Percentiles rank a stretch among this genome's conserved stretches.
Evolutionary conservation across 30 jellyfish, hydroid and myxozoan species (phyloP).

Genomic region (Aurelia sp.): DNA sequence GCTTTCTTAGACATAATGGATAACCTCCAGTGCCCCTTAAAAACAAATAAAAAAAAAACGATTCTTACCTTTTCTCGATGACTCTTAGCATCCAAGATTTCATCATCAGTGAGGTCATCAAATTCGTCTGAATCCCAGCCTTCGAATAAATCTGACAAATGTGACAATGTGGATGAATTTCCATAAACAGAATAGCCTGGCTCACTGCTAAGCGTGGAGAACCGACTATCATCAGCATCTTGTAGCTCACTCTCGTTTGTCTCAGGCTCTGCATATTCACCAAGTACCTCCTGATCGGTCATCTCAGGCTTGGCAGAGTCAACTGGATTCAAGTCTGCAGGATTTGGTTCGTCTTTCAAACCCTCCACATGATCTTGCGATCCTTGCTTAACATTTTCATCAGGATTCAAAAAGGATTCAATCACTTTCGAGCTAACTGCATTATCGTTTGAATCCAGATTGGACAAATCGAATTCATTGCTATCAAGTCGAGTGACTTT

Average conservation of each 20-base stretch:
- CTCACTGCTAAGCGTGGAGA: background rate
- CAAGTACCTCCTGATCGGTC: background rate
- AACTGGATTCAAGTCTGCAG: background rate
- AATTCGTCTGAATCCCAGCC: conserved; percentile 97
- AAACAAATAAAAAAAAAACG: background rate
- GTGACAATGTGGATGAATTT: conserved; percentile 9
- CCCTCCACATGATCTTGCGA: background rate
- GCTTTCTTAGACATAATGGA: too few species aligned
- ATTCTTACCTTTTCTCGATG: conserved; percentile 17
- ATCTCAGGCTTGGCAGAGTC: background rate
- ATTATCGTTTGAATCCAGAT: conserved; percentile 13
- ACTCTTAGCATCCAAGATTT: conserved; percentile 23
- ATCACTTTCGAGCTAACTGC: background rate
- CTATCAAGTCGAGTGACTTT: background rate
- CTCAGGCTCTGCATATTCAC: conserved; percentile 1
- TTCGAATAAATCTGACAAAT: conserved; percentile 37
- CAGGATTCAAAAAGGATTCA: too few species aligned
- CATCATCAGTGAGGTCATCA: conserved; percentile 84
- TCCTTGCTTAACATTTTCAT: background rate
- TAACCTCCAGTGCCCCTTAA: background rate
- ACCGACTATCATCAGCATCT: background rate
- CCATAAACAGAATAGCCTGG: background rate
- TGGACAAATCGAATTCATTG: conserved; percentile 36
- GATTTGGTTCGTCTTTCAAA: background rate
- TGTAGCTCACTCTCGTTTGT: background rate